Conservation (phyloP, 2,797 vertebrate genomes). For the Lemur catta region DNA sequence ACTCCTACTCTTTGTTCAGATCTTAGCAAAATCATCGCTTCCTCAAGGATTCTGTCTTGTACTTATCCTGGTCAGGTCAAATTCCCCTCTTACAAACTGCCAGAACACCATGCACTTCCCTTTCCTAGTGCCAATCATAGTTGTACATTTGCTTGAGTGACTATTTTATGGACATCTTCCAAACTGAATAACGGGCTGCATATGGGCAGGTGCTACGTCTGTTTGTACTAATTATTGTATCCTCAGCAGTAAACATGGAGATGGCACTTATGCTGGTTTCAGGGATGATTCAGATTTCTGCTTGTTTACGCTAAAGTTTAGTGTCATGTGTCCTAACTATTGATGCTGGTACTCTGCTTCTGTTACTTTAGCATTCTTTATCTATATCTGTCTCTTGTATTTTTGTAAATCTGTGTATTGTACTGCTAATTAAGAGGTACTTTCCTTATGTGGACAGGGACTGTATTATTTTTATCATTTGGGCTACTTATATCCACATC, state of each 20-base stretch:
- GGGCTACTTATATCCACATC: background rate
- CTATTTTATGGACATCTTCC: background rate
- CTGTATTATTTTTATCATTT: background rate
- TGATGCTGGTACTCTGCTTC: background rate
- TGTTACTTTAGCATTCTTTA: background rate
- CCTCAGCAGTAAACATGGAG: background rate
- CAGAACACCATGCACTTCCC: background rate
- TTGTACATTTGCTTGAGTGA: background rate
- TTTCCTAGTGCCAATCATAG: background rate
- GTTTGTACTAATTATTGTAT: background rate
- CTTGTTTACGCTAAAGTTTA: background rate
- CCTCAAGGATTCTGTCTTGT: background rate
- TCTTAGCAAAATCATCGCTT: background rate
- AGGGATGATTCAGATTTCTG: background rate
- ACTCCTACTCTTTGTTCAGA: background rate
- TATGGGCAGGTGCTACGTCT: background rate
- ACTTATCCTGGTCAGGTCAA: background rate
- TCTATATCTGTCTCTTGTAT: background rate
- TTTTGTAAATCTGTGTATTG: background rate
- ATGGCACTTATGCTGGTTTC: background rate
- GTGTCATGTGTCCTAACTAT: background rate
- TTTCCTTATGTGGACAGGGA: background rate
- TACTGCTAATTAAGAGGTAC: background rate
- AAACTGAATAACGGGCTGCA: background rate
- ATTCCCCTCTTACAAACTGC: background rate